Base-by-base conservation (phyloP, 1,140 invertebrate genomes). In the Anthonomus grandis region DNA sequence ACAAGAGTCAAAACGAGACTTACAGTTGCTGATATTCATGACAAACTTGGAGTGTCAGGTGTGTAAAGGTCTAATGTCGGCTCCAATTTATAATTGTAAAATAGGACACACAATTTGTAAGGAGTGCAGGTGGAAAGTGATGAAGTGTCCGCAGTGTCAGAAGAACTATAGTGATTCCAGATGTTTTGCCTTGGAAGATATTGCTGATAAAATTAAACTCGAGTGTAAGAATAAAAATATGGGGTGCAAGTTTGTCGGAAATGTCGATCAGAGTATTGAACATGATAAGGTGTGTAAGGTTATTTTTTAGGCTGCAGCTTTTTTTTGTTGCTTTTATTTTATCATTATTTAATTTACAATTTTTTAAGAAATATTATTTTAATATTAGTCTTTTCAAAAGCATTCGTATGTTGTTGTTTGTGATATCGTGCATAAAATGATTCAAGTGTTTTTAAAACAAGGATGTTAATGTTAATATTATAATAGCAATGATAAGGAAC, bases 41-140 rank as follows among this genome's bases (percentile, higher is more conserved):
- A 22, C 24, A 45, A 48, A 34, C 13, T 34, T 48, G 22, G 24
- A 34, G n/a, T 48, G 46, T 21, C 46, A 15, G 17, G 15, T 36
- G 4, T 48, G 46, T 48, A 36, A 48, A 18, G n/a, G 10, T 9
- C 10, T 36, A 15, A 34, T 48, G 46, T 48, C 46, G 0, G 46
- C 46, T 5, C 46, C 46, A 17, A 48, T 48, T 24, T 48, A 48
- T 36, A 48, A 36, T n/a, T 48, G 46, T 21, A 36, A 48, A 21
- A 48, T 31, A 12, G 46, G 46, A 6, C 46, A 48, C 22, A 34
- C 46, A 34, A 34, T 48, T n/a, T 48, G 46, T 19, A 36, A 31
- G n/a, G n/a, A 10, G 8, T 48, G 46, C 17, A 48, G 31, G 2
- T 15, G 15, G n/a, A 48, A 48, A 27, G 13, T 48, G 8, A 48